A percentile compares a stretch with the other conserved stretches of the same genome.
Evolutionary conservation across 2,797 vertebrate species (phyloP).

Genomic region (Valencia hispanica): DNA sequence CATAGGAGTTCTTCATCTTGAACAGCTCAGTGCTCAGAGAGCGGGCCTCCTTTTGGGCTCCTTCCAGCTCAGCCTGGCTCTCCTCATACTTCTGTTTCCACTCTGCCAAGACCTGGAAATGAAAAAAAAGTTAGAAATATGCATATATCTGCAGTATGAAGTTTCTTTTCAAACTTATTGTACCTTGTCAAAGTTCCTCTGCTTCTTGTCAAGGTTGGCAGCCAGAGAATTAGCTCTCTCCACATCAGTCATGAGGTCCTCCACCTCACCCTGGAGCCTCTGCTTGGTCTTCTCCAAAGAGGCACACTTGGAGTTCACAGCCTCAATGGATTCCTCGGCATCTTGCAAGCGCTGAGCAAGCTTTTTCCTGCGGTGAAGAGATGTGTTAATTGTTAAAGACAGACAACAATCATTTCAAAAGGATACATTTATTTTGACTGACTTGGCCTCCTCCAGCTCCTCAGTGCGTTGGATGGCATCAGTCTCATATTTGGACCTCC

Average conservation of each 20-base stretch:
- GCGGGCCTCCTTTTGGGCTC: conserved; percentile 84
- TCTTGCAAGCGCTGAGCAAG: conserved; percentile 27
- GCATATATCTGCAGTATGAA: background rate
- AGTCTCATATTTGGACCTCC: conserved; percentile 82
- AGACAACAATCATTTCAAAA: no score
- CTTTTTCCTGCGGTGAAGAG: conserved; percentile 2
- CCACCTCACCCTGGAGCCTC: conserved; percentile 87
- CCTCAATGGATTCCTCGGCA: conserved; percentile 29
- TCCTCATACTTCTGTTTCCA: conserved; percentile 91
- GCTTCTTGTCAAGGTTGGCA: conserved; percentile 85
- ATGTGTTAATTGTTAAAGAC: background rate
- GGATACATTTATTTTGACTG: background rate
- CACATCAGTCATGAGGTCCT: conserved; percentile 85
- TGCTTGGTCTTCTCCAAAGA: conserved; percentile 88
- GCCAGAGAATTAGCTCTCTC: conserved; percentile 74
- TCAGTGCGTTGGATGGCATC: conserved; percentile 79
- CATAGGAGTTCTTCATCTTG: conserved; percentile 91
- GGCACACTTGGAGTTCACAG: conserved; percentile 31
- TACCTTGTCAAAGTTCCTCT: conserved; percentile 82
- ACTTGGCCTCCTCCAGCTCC: conserved; percentile 25
- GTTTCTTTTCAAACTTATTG: background rate
- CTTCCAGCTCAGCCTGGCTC: conserved; percentile 85
- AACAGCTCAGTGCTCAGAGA: conserved; percentile 88
- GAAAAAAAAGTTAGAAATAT: background rate
- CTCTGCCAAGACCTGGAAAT: conserved; percentile 70